phyloP scores from a whole-genome alignment of 2,888 invertebrate genomes.

The Ochropleura plecta region DNA sequence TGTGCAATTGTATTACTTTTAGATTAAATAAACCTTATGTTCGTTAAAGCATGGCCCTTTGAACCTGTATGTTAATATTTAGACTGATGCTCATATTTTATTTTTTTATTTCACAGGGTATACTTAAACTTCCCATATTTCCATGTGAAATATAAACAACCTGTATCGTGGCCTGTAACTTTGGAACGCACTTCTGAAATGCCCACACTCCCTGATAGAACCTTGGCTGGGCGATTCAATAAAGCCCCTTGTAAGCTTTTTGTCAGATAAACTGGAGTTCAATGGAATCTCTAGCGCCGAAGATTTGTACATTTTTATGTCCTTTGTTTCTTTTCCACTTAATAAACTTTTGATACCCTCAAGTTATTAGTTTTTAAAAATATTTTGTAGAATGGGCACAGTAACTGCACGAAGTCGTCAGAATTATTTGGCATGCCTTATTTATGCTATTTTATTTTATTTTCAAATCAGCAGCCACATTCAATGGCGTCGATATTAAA shows the following conservation, averaged over 20 bases:
- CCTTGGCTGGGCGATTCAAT: slow-evolving; percentile 87
- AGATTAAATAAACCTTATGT: background rate
- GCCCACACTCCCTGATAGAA: slow-evolving; percentile 88
- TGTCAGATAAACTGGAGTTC: slow-evolving; percentile 10
- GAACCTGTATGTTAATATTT: background rate
- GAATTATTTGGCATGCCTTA: background rate
- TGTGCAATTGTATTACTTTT: slow-evolving; percentile 43
- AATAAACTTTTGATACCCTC: background rate
- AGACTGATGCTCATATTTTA: background rate
- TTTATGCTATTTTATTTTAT: background rate
- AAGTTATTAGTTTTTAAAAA: background rate
- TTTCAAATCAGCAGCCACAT: background rate
- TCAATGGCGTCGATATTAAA: background rate
- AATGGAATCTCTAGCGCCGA: background rate
- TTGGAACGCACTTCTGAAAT: slow-evolving; percentile 79
- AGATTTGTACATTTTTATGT: background rate
- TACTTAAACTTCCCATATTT: slow-evolving; percentile 88
- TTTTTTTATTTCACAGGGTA: slow-evolving; percentile 76
- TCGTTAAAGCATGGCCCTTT: background rate
- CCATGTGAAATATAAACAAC: slow-evolving; percentile 89
- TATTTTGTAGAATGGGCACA: background rate
- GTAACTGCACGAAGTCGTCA: background rate
- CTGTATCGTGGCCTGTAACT: slow-evolving; percentile 85
- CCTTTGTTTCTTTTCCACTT: background rate
- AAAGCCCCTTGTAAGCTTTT: slow-evolving; percentile 86